These are phyloP conservation scores for Catostylus mosaicus DNA, from an alignment of 30 jellyfish, hydroid and myxozoan species.

Conservation along the genomic window DNA sequence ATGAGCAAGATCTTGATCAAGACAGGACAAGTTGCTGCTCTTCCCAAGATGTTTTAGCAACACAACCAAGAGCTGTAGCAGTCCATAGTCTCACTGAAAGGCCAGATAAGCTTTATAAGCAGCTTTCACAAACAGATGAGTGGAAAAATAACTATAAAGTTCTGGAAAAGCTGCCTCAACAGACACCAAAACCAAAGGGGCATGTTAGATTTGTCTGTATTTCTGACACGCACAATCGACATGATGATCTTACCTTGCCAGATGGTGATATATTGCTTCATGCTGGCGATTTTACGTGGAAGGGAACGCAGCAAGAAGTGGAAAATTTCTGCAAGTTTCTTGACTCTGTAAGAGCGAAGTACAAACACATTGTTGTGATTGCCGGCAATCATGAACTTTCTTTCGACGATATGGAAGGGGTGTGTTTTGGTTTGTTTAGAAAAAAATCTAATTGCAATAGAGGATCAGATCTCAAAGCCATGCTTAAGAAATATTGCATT, in stretches of 20 bases:
- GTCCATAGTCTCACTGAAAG: conserved; percentile 58
- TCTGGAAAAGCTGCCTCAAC: not conserved
- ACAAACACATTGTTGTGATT: conserved; percentile 82
- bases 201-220: conserved; percentile 90
- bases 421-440: conserved; percentile 46
- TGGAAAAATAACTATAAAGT: conserved; percentile 49
- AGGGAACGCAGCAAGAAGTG: conserved; percentile 73
- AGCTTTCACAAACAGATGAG: conserved; percentile 30
- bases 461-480: conserved; percentile 49
- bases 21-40: not conserved
- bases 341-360: conserved; percentile 22
- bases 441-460: conserved; percentile 34
- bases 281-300: conserved; percentile 89
- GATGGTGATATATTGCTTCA: conserved; percentile 89
- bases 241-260: conserved; percentile 54
- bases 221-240: conserved; percentile 94
- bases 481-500: conserved; percentile 68
- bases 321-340: conserved; percentile 67
- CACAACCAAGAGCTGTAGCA: not conserved
- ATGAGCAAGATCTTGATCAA: not conserved
- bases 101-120: conserved; percentile 61
- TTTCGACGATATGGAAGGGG: conserved; percentile 69
- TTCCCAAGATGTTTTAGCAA: not conserved
- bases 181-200: conserved; percentile 39
- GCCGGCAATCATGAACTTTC: conserved; percentile 97